These are phyloP conservation scores for Cynodonichthys magdalenae DNA, from an alignment of 2,797 vertebrate species.

Conservation along the genomic window DNA sequence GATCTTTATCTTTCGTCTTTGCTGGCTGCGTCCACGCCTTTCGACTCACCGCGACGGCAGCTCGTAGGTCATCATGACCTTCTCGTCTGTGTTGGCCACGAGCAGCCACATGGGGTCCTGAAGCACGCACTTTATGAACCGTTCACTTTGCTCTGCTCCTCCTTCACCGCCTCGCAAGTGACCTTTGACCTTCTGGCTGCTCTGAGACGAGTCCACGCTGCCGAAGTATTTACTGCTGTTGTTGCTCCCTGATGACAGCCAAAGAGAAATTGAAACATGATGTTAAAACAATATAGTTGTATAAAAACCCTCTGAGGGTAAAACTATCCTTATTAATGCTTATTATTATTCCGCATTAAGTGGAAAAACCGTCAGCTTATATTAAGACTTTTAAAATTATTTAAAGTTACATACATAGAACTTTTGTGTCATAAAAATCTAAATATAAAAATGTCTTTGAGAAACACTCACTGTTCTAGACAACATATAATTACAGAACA, in stretches of 20 bases:
- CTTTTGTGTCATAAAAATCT: too few relatives aligned
- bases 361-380: too few relatives aligned
- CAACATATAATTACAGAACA: too few relatives aligned
- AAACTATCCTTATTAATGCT: too few relatives aligned
- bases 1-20: slow-evolving; percentile 10
- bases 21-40: slow-evolving; percentile 10
- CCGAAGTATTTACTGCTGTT: slow-evolving; percentile 92
- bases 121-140: slow-evolving; percentile 80
- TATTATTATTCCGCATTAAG: too few relatives aligned
- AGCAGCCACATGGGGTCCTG: slow-evolving; percentile 89
- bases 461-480: too few relatives aligned
- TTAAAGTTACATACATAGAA: too few relatives aligned
- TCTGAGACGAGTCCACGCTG: slow-evolving; percentile 92
- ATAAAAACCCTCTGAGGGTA: too few relatives aligned
- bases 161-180: slow-evolving; percentile 46
- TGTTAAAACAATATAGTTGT: too few relatives aligned
- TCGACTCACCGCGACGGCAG: slow-evolving; percentile 87
- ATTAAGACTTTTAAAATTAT: too few relatives aligned
- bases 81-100: slow-evolving; percentile 83
- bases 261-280: not conserved
- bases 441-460: too few relatives aligned
- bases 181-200: slow-evolving; percentile 82
- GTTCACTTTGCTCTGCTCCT: slow-evolving; percentile 69
- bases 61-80: slow-evolving; percentile 92
- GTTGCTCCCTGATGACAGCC: slow-evolving; percentile 83